Evolutionary conservation across 1,140 invertebrate species (phyloP), one percentile per base, ranked within the genome.

Genomic region (Acarapis woodi): DNA sequence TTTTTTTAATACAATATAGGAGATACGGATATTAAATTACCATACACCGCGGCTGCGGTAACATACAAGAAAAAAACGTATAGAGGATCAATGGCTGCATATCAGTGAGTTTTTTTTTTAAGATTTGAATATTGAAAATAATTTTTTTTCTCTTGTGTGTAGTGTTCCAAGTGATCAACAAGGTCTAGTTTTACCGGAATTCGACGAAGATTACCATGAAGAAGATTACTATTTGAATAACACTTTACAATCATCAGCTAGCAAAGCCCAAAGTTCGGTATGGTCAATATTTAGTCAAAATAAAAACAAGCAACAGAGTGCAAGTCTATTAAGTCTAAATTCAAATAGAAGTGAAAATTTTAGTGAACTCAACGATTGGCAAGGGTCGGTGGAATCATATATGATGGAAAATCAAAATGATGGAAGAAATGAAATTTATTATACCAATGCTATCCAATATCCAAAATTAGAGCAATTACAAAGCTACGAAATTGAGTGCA

Each of bases 131-230:
- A 10, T 30, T 32, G 3, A 8, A 28, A 35, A 20, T 21, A 14
- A 12, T 14, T 37, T 3, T 33, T 22, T 33, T 3, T 41, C 20
- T 16, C 22, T n/a, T n/a, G n/a, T 24, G 2, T 14, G 35, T 43
- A 66, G 64, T 30, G 62, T 66, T n/a, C 65, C 65, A 2, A 61
- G 65, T 46, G 60, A 63, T n/a, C 62, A 66, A 39, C 64, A 66
- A 38, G 57, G 55, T 15, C 60, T 66, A 55, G 64, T 65, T 42
- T 45, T 67, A 24, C 65, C 65, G 2, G 60, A 64, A 42, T 64
- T 66, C 36, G 45, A 50, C n/a, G 64, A 66, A 36, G 64, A 66
- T 36, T 61, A 61, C n/a, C 59, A 64, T 23, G 54, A 59, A 16
- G 49, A 42, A 18, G 39, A 18, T 16, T n/a, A 32, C 12, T 12